Base-by-base conservation (phyloP, 2,797 vertebrate genomes). In the Anguilla megastoma region DNA sequence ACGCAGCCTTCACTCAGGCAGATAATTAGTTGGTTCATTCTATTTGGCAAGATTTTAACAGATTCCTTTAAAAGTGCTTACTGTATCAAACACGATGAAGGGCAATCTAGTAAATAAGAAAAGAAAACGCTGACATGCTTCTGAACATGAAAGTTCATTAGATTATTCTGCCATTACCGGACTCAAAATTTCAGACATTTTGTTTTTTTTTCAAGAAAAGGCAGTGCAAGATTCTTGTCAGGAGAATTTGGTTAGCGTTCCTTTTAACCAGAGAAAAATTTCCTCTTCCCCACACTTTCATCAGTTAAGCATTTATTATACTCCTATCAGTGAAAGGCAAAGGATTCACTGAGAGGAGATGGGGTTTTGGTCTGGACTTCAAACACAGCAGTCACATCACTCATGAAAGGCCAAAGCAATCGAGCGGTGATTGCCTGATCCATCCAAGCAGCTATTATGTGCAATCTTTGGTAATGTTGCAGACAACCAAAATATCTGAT, bases 401-500 rank as follows among this genome's bases (percentile, higher is more conserved):
- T 91, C 87, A 91, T 85, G 91, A 89, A 90, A 86, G 89, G 91
- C 92, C 90, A 90, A 87, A 88, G 93, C 88, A 91, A 93, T 94
- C 91, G 92, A 89, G n/a, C 71, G 2, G 87, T 92, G 93, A 94
- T 94, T 93, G 90, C 91, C 88, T 86, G 85, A 91, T 48, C 69
- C 90, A 90, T 93, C 89, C 88, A 87, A 71, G 85, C 63, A 85
- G 90, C 90, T 92, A 92, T 94, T 94, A 93, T 90, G 88, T 66
- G 88, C 87, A 93, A 93, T 94, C 92, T 92, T 76, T 14, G 85
- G 71, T 90, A 93, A 91, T 93, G 92, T 90, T 90, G 90, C 90
- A 89, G 58, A 85, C 83, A 89, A 54, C 86, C 56, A 21, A 85
- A 63, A n/a, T 54, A 87, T 90, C 86, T 69, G 90, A 90, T 88